Percentiles rank a stretch among this genome's conserved stretches.
These are phyloP conservation scores for Meteorus sp. DNA, from an alignment of 1,140 invertebrate species.

Conservation along the genomic window DNA sequence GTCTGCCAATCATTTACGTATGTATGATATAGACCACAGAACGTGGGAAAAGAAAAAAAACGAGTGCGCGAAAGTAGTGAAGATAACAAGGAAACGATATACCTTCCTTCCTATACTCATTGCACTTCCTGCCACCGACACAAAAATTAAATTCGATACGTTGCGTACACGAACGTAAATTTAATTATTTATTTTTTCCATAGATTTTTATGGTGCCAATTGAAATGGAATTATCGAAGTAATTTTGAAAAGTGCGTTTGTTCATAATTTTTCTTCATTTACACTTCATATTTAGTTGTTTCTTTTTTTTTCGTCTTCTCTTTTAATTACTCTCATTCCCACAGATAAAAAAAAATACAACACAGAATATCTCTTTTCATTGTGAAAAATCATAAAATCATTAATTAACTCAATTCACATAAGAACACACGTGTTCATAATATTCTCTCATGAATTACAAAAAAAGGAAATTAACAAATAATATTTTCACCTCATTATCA, in stretches of 20 bases:
- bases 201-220: too few species aligned
- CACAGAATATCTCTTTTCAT: too few species aligned
- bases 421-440: neutral
- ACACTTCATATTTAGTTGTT: neutral
- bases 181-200: constrained; percentile 3
- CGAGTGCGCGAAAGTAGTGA: constrained; percentile 27
- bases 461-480: neutral
- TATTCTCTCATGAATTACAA: neutral
- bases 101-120: constrained; percentile 26
- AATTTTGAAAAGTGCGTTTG: too few species aligned
- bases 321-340: constrained; percentile 26
- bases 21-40: too few species aligned
- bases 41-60: constrained; percentile 44
- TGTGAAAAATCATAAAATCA: constrained; percentile 6
- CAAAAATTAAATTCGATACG: neutral
- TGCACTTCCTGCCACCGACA: constrained; percentile 4
- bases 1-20: too few species aligned
- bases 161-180: neutral
- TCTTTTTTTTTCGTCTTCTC: too few species aligned
- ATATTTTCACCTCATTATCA: too few species aligned
- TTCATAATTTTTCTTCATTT: neutral
- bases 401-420: constrained; percentile 21
- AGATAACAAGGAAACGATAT: constrained; percentile 26
- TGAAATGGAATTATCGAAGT: too few species aligned
- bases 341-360: constrained; percentile 13